These are phyloP conservation scores for Penaeus indicus DNA, from an alignment of 1,140 invertebrate genomes.

Conservation along the genomic window DNA sequence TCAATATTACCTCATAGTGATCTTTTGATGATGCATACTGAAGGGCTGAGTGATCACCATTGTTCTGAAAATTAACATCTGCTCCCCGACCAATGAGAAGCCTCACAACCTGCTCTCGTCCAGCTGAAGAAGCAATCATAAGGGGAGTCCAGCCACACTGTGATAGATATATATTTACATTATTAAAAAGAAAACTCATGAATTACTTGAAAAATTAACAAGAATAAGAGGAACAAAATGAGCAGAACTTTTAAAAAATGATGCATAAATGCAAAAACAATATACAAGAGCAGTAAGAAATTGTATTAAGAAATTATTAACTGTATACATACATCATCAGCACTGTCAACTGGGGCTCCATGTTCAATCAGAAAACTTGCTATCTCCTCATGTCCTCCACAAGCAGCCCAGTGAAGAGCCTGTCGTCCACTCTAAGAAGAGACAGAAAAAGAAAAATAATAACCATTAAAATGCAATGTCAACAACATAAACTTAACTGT, in stretches of 20 bases:
- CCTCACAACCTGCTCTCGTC: background rate
- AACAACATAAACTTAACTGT: too few species aligned
- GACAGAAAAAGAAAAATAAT: too few species aligned
- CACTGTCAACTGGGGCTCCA: slow-evolving; percentile 46
- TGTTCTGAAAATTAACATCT: slow-evolving; percentile 37
- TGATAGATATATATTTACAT: background rate
- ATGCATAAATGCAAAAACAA: background rate
- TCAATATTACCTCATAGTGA: slow-evolving; percentile 76
- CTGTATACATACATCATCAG: slow-evolving; percentile 45
- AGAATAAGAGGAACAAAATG: background rate
- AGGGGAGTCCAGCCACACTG: background rate
- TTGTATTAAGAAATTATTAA: background rate
- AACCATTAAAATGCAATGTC: too few species aligned
- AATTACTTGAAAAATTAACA: background rate
- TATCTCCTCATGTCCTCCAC: slow-evolving; percentile 52
- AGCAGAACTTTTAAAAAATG: background rate
- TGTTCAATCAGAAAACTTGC: slow-evolving; percentile 55
- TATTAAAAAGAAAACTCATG: background rate
- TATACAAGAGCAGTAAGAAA: background rate
- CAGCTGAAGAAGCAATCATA: background rate
- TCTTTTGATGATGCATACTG: slow-evolving; percentile 89
- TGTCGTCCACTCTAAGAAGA: slow-evolving; percentile 50
- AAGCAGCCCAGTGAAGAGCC: slow-evolving; percentile 46
- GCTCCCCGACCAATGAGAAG: slow-evolving; percentile 46
- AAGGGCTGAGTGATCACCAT: slow-evolving; percentile 79